Conservation (phyloP, 2,888 invertebrate genomes). For the Oxyteleia sp. region DNA sequence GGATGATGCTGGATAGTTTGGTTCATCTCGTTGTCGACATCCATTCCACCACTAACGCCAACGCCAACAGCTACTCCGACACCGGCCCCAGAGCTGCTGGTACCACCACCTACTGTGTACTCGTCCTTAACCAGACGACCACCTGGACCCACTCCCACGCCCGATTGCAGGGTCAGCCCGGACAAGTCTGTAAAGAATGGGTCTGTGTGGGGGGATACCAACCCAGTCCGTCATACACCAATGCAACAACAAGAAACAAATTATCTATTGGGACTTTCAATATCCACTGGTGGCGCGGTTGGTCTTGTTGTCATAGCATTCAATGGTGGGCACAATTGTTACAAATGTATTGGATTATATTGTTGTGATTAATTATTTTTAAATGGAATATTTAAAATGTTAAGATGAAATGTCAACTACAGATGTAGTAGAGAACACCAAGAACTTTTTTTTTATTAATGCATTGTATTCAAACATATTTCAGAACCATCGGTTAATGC, state of each 20-base stretch:
- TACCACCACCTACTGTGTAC: slow-evolving; percentile 92
- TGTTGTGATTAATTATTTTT: too few species aligned
- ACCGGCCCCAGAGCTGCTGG: slow-evolving; percentile 87
- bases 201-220: slow-evolving; percentile 87
- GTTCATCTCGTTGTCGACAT: slow-evolving; percentile 90
- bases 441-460: too few species aligned
- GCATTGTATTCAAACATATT: too few species aligned
- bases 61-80: slow-evolving; percentile 87
- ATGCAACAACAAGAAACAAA: slow-evolving; percentile 85
- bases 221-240: slow-evolving; percentile 86
- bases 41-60: slow-evolving; percentile 88
- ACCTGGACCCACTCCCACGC: slow-evolving; percentile 89
- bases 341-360: too few species aligned
- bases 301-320: too few species aligned
- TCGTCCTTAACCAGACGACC: slow-evolving; percentile 97
- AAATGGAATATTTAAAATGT: too few species aligned
- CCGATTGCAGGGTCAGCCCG: slow-evolving; percentile 95
- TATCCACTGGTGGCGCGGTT: too few species aligned
- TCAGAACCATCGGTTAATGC: too few species aligned
- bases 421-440: too few species aligned
- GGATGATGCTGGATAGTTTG: slow-evolving; percentile 92
- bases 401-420: too few species aligned
- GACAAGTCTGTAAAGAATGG: slow-evolving; percentile 92
- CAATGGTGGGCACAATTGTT: too few species aligned
- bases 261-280: slow-evolving; percentile 13